These are phyloP conservation scores for Ferdinandea cuprea DNA, from an alignment of 2,888 invertebrate species.

Conservation along the genomic window DNA sequence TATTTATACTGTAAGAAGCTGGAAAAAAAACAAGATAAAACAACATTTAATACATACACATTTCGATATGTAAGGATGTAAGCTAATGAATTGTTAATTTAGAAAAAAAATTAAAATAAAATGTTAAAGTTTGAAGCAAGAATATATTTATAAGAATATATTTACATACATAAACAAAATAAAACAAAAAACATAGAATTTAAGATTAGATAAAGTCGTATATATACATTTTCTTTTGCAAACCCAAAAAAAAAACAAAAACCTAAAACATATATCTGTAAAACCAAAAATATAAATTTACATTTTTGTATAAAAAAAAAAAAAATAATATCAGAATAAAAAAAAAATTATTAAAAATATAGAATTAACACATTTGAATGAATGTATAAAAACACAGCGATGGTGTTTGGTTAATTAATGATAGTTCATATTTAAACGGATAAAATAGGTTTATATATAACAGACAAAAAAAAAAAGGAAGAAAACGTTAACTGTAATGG, in stretches of 20 bases:
- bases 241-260: slow-evolving; percentile 23
- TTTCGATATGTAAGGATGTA: slow-evolving; percentile 59
- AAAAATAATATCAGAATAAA: slow-evolving; percentile 55
- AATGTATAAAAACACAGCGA: slow-evolving; percentile 63
- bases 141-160: slow-evolving; percentile 68
- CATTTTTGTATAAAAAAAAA: slow-evolving; percentile 72
- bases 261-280: slow-evolving; percentile 23
- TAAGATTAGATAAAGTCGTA: slow-evolving; percentile 67
- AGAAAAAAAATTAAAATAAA: slow-evolving; percentile 29
- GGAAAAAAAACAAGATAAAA: slow-evolving; percentile 28
- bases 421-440: slow-evolving; percentile 63
- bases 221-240: slow-evolving; percentile 58
- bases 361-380: slow-evolving; percentile 34
- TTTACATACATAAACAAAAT: slow-evolving; percentile 54
- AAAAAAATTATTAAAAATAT: slow-evolving; percentile 20
- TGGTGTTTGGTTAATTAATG: slow-evolving; percentile 66
- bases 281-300: slow-evolving; percentile 65
- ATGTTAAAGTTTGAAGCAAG: slow-evolving; percentile 70
- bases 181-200: slow-evolving; percentile 27
- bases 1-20: slow-evolving; percentile 62
- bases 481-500: slow-evolving; percentile 41
- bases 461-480: slow-evolving; percentile 26
- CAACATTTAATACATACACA: slow-evolving; percentile 50
- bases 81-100: slow-evolving; percentile 70
- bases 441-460: slow-evolving; percentile 66